phyloP scores from a whole-genome alignment of 2,797 vertebrate species.

The Fistularia tabacaria region DNA sequence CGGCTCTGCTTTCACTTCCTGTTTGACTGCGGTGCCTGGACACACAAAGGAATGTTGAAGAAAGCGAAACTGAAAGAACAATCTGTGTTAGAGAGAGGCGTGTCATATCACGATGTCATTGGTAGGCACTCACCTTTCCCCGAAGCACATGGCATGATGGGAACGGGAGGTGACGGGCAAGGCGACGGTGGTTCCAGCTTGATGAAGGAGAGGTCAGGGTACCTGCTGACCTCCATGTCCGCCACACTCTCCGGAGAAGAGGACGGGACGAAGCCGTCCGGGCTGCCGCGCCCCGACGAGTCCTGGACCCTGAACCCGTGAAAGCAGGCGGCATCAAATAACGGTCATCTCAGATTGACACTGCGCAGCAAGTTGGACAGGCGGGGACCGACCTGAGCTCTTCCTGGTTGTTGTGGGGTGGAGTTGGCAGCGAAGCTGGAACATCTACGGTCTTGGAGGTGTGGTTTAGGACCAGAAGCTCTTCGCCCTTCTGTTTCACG shows the following conservation, averaged over 20 bases:
- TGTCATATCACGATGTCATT: too few species aligned
- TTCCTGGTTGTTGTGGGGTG: constrained; percentile 97
- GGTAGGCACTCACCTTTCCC: constrained; percentile 80
- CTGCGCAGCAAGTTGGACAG: too few species aligned
- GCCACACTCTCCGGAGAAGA: constrained; percentile 93
- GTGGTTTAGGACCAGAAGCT: constrained; percentile 80
- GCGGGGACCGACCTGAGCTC: constrained; percentile 80
- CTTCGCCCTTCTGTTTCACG: constrained; percentile 84
- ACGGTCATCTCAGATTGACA: too few species aligned
- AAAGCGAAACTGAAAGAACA: too few species aligned
- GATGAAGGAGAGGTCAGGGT: constrained; percentile 86
- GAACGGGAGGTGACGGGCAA: constrained; percentile 85
- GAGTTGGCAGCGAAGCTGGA: constrained; percentile 93
- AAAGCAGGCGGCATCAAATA: background rate
- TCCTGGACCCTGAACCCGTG: constrained; percentile 79
- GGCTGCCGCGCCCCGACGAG: constrained; percentile 78
- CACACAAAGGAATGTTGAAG: constrained; percentile 2
- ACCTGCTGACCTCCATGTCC: constrained; percentile 87
- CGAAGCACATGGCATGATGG: constrained; percentile 83
- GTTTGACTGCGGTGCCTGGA: constrained; percentile 83
- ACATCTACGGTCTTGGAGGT: constrained; percentile 90
- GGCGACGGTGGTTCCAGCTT: constrained; percentile 90
- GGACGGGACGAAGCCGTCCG: constrained; percentile 88
- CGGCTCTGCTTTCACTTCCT: constrained; percentile 87
- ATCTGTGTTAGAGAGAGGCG: too few species aligned